Evolutionary conservation across 2,113 vertebrate species (phyloP), one percentile per base, ranked within the genome.

Genomic region (Anoplopoma fimbria): DNA sequence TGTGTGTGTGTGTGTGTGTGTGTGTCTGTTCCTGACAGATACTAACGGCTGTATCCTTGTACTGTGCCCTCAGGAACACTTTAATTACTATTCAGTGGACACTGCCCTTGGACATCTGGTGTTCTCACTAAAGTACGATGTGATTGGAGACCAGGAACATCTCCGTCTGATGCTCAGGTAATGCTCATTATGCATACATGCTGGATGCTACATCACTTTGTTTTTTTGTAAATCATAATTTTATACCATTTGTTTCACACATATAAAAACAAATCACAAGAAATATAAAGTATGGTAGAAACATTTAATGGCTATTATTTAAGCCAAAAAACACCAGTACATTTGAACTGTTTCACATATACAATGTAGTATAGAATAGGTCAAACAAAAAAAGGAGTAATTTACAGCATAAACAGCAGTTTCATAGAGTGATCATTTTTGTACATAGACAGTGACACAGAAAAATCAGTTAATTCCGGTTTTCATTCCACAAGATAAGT

Each of bases 71-170:
- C 91, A 99, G 98, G 98, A 99, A 82, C 98, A 99, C 92, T 99
- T 99, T 94, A 99, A 98, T 92, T 99, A 98, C 96, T 99, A 99
- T 95, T 97, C 97, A 27, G 91, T 97, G 93, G 98, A 99, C 93
- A 83, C 93, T 0, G 96, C 94, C 0, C 94, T 99, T 9, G 98
- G 98, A 75, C 97, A 99, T 90, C 96, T 99, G 21, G 96, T 99
- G 70, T 99, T 99, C 95, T 99, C 98, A 0, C 92, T 99, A 92
- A 99, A 99, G 92, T 99, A 99, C 0, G 98, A 99, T 0, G 96
- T 97, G 79, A 97, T 98, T 0, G 96, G 96, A 12, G 97, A 98
- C 90, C 98, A 99, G 93, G 98, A 99, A 85, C 97, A 99, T 65
- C 96, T 99, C 47, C 96, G 98, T 29, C 94, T 99, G 33, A 95